Conservation (phyloP, 2,113 vertebrate species). For the Ammospiza caudacuta region DNA sequence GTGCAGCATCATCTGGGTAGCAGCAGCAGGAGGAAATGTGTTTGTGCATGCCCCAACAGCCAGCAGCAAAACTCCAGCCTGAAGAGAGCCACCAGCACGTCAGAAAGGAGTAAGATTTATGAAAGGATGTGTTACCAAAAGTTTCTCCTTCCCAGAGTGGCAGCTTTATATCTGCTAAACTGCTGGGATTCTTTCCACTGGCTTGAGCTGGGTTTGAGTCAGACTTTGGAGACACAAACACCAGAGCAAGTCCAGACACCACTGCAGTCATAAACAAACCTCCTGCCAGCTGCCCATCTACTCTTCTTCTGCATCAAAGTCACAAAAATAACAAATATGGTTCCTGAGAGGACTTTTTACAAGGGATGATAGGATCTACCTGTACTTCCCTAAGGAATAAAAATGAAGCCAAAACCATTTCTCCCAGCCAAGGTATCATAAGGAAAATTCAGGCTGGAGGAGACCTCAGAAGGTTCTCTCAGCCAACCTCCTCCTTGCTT, state of each 20-base stretch:
- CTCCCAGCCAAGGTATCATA: neutral
- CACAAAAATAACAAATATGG: neutral
- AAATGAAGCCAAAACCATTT: neutral
- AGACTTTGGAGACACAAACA: constrained; percentile 52
- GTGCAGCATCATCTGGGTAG: neutral
- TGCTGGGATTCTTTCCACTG: constrained; percentile 38
- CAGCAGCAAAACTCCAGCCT: neutral
- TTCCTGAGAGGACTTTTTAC: neutral
- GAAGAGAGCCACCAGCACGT: neutral
- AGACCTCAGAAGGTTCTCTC: neutral
- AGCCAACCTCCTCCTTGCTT: neutral
- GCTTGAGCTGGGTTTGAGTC: constrained; percentile 50
- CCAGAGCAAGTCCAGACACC: constrained; percentile 40
- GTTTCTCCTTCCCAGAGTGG: neutral
- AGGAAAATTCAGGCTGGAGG: neutral
- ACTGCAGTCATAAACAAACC: constrained; percentile 47
- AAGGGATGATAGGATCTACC: neutral
- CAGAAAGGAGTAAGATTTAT: neutral
- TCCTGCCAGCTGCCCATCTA: constrained; percentile 52
- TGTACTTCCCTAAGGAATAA: neutral
- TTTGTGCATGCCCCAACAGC: neutral
- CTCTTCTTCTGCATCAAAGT: neutral
- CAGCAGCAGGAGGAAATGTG: neutral
- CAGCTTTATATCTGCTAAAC: constrained; percentile 19
- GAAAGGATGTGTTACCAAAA: neutral